These are phyloP conservation scores for Orchesella cincta DNA, from an alignment of 1,140 invertebrate genomes.

Conservation along the genomic window DNA sequence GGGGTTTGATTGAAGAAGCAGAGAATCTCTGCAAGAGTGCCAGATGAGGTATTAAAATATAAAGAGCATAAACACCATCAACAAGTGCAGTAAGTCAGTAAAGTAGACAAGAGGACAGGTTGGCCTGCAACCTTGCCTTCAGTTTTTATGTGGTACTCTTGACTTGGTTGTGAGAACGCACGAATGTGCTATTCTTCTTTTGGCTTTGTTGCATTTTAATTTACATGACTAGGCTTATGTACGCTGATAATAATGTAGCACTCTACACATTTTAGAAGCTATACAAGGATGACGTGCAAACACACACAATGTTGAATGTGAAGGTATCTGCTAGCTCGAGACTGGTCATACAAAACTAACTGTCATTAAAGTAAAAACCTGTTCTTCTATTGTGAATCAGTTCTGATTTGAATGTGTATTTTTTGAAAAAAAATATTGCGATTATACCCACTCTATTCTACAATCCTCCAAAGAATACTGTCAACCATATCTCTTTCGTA, in stretches of 20 bases:
- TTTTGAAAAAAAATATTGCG: not conserved
- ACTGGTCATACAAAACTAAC: not conserved
- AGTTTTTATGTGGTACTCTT: not conserved
- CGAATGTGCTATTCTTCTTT: not conserved
- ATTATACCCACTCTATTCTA: not conserved
- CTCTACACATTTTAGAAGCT: not conserved
- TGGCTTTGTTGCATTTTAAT: not conserved
- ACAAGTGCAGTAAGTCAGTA: not conserved
- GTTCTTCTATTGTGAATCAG: constrained; percentile 6
- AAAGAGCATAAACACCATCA: constrained; percentile 5
- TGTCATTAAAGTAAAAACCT: constrained; percentile 17
- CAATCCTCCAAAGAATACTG: not conserved
- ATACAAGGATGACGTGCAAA: too few species aligned
- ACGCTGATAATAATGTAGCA: not conserved
- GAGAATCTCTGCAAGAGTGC: not conserved
- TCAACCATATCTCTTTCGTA: constrained; percentile 3
- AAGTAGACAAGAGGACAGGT: not conserved
- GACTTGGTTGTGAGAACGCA: not conserved
- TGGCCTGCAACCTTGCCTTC: not conserved
- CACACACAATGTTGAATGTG: too few species aligned
- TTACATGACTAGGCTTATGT: not conserved
- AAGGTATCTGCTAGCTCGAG: too few species aligned
- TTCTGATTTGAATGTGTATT: not conserved
- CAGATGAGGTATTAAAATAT: constrained; percentile 15
- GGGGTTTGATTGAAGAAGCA: not conserved